phyloP scores from a whole-genome alignment of 2,797 vertebrate species.

The Percopsis omiscomaycus region DNA sequence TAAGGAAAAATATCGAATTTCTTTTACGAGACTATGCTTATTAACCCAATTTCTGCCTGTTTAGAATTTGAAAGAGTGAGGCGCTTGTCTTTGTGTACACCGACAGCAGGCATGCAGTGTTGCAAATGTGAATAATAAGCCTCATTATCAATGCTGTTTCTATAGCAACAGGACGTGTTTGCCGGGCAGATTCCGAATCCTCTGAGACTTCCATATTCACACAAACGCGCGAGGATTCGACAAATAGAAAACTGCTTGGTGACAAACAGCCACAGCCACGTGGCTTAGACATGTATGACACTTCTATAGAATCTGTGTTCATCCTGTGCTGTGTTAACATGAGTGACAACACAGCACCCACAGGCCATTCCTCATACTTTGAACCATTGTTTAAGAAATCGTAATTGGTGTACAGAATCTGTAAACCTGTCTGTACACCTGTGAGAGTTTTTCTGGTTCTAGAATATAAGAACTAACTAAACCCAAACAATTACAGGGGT shows the following conservation, averaged over 20 bases:
- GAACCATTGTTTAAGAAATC: too few species aligned
- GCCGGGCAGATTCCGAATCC: conserved; percentile 39
- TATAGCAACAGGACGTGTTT: conserved; percentile 67
- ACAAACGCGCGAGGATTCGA: conserved; percentile 19
- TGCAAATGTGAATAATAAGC: conserved; percentile 55
- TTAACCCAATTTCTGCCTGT: conserved; percentile 26
- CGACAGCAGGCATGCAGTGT: conserved; percentile 25
- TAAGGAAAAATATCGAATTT: conserved; percentile 1
- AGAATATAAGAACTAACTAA: too few species aligned
- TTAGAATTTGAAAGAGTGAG: conserved; percentile 41
- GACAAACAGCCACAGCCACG: conserved; percentile 20
- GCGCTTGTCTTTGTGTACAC: conserved; percentile 53
- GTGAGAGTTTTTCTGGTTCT: too few species aligned
- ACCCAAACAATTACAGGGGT: too few species aligned
- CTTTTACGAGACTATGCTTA: neutral
- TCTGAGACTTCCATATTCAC: conserved; percentile 33
- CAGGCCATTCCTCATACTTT: neutral
- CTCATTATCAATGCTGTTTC: conserved; percentile 67
- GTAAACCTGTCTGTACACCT: too few species aligned
- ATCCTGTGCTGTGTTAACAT: neutral
- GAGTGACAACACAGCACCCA: neutral
- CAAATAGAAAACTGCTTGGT: conserved; percentile 23
- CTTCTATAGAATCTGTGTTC: neutral
- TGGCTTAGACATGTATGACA: conserved; percentile 1
- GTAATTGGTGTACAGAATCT: too few species aligned